phyloP scores from a whole-genome alignment of 2,797 vertebrate genomes.

The Rhynchotus rufescens region DNA sequence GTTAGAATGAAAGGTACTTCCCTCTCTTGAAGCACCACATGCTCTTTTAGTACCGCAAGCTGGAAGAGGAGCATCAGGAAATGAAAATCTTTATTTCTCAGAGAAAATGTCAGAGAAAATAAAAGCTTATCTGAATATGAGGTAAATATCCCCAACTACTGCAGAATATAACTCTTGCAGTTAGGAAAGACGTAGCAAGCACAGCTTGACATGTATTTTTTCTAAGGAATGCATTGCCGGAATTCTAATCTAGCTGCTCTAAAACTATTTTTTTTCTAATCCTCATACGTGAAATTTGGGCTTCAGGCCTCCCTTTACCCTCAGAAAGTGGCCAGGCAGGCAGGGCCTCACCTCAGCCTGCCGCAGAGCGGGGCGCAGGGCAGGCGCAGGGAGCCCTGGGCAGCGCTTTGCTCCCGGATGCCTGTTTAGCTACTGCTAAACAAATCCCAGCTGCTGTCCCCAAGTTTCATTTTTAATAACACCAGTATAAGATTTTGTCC shows the following conservation, averaged over 20 bases:
- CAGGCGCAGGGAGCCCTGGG: not conserved
- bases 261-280: not conserved
- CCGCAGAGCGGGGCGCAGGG: not conserved
- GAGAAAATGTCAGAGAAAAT: slow-evolving; percentile 20
- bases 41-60: not conserved
- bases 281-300: not conserved
- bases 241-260: not conserved
- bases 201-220: not conserved
- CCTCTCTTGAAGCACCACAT: not conserved
- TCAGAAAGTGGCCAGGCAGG: not conserved
- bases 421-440: fast-evolving
- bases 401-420: not conserved
- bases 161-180: not conserved
- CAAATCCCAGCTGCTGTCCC: too few species aligned
- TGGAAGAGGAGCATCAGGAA: not conserved
- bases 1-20: not conserved
- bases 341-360: not conserved
- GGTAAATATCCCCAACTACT: not conserved
- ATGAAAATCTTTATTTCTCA: not conserved
- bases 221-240: not conserved
- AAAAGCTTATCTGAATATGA: not conserved
- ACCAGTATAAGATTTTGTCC: not conserved
- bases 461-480: not conserved
- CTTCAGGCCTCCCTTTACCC: not conserved
- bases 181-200: not conserved